Conservation (phyloP, 2,797 vertebrate species). For the Caiman crocodilus region DNA sequence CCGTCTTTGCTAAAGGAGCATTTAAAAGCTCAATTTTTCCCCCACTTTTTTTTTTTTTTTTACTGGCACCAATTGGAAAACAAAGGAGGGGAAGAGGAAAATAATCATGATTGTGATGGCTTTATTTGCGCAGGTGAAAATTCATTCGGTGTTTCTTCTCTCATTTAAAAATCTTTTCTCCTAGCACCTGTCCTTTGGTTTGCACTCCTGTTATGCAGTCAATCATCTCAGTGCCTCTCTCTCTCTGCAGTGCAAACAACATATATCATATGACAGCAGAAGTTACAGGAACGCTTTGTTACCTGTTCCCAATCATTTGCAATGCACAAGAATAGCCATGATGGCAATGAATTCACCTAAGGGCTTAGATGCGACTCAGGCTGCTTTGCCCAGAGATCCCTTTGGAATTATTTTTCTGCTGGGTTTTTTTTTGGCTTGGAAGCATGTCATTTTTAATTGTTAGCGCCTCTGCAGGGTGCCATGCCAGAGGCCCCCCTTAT, state of each 20-base stretch:
- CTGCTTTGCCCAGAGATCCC: background rate
- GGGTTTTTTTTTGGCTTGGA: background rate
- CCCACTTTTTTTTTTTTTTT: background rate
- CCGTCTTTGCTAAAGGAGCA: background rate
- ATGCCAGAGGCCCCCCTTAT: rapidly evolving
- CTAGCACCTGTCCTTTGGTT: background rate
- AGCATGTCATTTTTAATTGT: no score
- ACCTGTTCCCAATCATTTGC: background rate
- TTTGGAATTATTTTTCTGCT: background rate
- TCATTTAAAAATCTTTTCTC: background rate
- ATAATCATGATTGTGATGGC: background rate
- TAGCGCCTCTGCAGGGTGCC: rapidly evolving
- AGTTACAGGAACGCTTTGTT: background rate
- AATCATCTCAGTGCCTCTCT: background rate
- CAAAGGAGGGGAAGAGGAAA: rapidly evolving
- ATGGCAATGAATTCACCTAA: background rate
- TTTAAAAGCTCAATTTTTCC: background rate
- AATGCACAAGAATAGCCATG: background rate
- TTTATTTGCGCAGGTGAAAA: background rate
- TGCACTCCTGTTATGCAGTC: background rate
- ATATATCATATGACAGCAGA: background rate
- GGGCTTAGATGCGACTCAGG: background rate
- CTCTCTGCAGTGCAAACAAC: background rate
- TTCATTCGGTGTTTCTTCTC: background rate
- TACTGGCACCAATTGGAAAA: background rate